Percentiles rank a stretch among this genome's conserved stretches.
phyloP scores from a whole-genome alignment of 2,797 vertebrate species.

The Platyrinchus mystaceus region DNA sequence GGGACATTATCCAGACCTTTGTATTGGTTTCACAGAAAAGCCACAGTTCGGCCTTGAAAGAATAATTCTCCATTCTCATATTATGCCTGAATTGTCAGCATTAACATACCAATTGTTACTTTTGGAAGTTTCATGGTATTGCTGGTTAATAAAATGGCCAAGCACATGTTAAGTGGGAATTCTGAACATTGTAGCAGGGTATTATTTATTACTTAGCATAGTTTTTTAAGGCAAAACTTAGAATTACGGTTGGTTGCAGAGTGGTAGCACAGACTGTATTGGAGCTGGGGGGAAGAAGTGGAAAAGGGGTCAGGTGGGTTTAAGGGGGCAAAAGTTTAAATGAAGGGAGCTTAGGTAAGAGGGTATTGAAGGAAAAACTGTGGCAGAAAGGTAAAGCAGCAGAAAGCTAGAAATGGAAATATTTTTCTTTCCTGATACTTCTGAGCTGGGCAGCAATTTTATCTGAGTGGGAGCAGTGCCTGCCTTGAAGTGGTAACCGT shows the following conservation, averaged over 20 bases:
- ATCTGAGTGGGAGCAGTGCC: neutral
- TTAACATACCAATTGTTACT: neutral
- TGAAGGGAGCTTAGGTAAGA: neutral
- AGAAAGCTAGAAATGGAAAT: neutral
- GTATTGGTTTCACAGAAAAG: neutral
- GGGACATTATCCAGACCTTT: neutral
- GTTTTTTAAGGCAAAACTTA: neutral
- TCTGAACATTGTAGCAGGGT: neutral
- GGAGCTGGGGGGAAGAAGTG: neutral
- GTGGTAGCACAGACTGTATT: neutral
- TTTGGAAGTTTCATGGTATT: neutral
- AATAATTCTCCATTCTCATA: neutral
- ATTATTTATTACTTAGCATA: neutral
- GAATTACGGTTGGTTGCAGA: neutral
- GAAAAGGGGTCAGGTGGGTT: neutral
- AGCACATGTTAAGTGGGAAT: neutral
- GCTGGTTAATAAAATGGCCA: neutral
- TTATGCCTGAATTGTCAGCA: neutral
- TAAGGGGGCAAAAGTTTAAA: neutral
- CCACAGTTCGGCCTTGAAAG: neutral
- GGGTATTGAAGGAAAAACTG: neutral
- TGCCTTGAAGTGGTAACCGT: rapidly evolving
- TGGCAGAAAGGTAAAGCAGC: neutral
- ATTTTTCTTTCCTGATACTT: neutral
- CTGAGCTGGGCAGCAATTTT: neutral